These are phyloP conservation scores for Hypanus sabinus DNA, from an alignment of 2,113 vertebrate genomes.

Conservation along the genomic window DNA sequence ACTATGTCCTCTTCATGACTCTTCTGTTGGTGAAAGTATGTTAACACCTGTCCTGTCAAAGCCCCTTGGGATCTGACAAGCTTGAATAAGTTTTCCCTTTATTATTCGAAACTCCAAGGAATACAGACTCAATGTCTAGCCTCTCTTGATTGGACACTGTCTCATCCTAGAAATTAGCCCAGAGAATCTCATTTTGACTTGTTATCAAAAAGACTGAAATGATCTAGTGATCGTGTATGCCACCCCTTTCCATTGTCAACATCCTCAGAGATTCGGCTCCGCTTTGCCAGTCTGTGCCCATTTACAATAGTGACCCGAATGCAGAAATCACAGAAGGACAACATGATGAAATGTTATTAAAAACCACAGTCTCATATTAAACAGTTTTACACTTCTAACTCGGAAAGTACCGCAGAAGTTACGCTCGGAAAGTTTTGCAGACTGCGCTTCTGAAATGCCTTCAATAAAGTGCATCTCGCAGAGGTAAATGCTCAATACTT, in stretches of 20 bases:
- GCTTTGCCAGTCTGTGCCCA: not conserved
- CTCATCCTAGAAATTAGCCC: too few relatives aligned
- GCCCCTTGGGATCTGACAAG: too few relatives aligned
- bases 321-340: not conserved
- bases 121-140: too few relatives aligned
- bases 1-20: too few relatives aligned
- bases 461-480: not conserved
- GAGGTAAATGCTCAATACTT: not conserved
- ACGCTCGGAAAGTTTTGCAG: not conserved
- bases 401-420: not conserved
- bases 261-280: not conserved
- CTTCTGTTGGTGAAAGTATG: too few relatives aligned
- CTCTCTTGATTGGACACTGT: too few relatives aligned
- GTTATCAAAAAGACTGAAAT: too few relatives aligned
- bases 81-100: too few relatives aligned
- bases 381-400: not conserved
- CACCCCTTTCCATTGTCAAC: not conserved
- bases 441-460: not conserved
- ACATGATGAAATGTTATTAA: too few relatives aligned
- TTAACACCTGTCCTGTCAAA: too few relatives aligned
- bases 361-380: not conserved
- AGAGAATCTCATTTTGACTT: too few relatives aligned
- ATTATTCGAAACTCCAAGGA: too few relatives aligned
- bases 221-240: conserved; percentile 13
- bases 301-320: not conserved